Conservation (phyloP, 2,888 invertebrate genomes). For the Ommatoiulus sabulosus region DNA sequence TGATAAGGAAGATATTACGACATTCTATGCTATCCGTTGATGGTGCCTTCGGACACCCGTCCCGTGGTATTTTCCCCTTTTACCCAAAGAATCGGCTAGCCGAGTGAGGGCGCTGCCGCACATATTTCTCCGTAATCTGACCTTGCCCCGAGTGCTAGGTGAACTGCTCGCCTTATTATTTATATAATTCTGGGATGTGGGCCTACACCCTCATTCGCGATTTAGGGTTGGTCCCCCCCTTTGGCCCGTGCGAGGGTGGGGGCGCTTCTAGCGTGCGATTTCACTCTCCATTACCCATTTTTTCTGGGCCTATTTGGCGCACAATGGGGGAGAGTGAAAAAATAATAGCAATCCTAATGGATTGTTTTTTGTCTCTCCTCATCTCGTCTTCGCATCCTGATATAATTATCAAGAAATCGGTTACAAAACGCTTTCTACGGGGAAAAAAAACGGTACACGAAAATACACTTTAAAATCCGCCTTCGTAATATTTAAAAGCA, state of each 20-base stretch:
- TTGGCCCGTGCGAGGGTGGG: neutral
- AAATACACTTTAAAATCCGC: neutral
- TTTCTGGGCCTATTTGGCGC: no score
- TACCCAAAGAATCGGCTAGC: no score
- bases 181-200: neutral
- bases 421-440: neutral
- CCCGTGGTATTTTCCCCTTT: no score
- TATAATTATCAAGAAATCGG: neutral
- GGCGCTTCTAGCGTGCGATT: neutral
- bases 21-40: no score
- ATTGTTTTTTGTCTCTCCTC: neutral
- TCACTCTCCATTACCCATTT: neutral
- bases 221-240: no score
- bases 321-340: no score
- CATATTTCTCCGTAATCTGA: neutral
- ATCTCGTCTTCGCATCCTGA: neutral
- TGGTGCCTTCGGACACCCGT: no score
- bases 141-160: neutral
- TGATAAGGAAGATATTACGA: no score
- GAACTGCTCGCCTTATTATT: neutral
- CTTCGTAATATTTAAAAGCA: neutral
- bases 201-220: slow-evolving; percentile 31
- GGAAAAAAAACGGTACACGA: neutral
- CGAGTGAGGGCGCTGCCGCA: neutral
- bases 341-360: neutral